Evolutionary conservation across 2,113 vertebrate species (phyloP), one percentile per base, ranked within the genome.

Genomic region (Clarias gariepinus): DNA sequence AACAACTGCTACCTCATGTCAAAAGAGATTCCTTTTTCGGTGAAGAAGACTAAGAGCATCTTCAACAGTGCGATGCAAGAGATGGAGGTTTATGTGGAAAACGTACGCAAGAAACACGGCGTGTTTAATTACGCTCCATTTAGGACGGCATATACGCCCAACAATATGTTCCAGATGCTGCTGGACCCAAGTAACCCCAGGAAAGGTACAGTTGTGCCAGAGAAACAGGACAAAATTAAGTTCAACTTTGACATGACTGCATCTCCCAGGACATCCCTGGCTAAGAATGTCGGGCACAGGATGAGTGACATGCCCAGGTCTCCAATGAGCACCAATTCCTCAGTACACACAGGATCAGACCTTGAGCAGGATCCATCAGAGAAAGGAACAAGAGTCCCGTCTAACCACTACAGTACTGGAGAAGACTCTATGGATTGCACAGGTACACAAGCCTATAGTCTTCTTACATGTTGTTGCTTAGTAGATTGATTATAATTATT

Each of bases 1-100:
- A 99, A 98, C 96, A 99, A 99, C 92, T 99, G 98, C 96, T 99
- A 99, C 96, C 98, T 99, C 96, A 99, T 99, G 98, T 99, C 98
- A 91, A 99, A 99, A 96, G 98, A 99, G 95, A 99, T 99, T 88
- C 98, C 98, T 86, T 99, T 99, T 95, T 99, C 98, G 93, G 98
- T 99, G 91, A 99, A 99, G 95, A 99, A 99, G 96, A 99, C 98
- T 76, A 99, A 99, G 94, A 98, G 98, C 95, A 99, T 99, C 93
- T 99, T 99, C 93, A 99, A 99, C 94, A 99, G 97, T 92, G 98
- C 98, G 93, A 99, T 99, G 98, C 97, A 99, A 87, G 98, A 99
- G 94, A 99, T 99, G 98, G 98, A 99, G 88, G 97, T 99, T 87
- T 99, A 99, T 0, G 98, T 99, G 89, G 98, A 99, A 92, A 99